phyloP scores from a whole-genome alignment of 2,113 vertebrate genomes.

The Neodon shergylaensis region DNA sequence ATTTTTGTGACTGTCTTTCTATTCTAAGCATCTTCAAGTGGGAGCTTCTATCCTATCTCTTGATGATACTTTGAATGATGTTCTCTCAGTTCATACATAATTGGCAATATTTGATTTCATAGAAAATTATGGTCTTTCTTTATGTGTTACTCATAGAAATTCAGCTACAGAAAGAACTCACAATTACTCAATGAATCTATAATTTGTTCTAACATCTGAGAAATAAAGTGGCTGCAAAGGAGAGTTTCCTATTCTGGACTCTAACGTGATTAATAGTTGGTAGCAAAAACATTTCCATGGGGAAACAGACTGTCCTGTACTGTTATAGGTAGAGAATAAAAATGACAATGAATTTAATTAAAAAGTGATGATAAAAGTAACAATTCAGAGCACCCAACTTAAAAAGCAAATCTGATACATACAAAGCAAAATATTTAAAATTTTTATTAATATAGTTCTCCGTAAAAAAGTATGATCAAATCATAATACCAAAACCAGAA shows the following conservation, averaged over 20 bases:
- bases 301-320: not conserved
- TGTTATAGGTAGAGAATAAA: not conserved
- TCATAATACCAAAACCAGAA: not conserved
- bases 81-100: not conserved
- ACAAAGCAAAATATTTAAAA: not conserved
- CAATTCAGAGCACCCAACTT: not conserved
- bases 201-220: not conserved
- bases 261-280: not conserved
- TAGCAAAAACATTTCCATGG: not conserved
- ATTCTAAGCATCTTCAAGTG: not conserved
- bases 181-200: not conserved
- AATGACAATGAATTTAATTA: not conserved
- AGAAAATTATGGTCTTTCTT: not conserved
- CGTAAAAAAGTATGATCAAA: not conserved
- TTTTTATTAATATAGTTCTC: not conserved
- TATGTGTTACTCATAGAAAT: not conserved
- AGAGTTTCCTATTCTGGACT: not conserved
- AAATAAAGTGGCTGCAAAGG: not conserved
- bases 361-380: not conserved
- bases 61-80: not conserved
- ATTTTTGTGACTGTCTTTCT: not conserved
- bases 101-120: not conserved
- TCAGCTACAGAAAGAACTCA: not conserved
- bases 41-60: not conserved
- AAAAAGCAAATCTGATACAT: no score